phyloP scores from a whole-genome alignment of 2,797 vertebrate species.

The Tarsius wallacei region DNA sequence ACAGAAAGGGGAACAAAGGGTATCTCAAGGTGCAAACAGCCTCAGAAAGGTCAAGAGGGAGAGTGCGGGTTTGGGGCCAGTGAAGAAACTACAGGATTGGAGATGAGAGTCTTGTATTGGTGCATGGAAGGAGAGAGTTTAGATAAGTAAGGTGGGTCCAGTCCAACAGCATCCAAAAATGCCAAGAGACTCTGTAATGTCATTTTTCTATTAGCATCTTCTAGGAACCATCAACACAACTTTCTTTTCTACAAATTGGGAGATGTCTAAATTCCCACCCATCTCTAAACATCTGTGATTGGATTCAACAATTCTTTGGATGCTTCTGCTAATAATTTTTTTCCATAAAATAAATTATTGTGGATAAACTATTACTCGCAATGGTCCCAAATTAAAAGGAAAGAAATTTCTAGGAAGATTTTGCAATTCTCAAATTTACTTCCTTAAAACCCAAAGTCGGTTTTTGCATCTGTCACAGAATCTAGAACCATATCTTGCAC shows the following conservation, averaged over 20 bases:
- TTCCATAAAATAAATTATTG: constrained; percentile 23
- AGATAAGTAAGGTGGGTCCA: not conserved
- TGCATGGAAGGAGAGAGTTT: not conserved
- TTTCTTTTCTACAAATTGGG: constrained; percentile 11
- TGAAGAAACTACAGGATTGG: not conserved
- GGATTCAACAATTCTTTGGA: constrained; percentile 2
- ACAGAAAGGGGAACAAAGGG: not conserved
- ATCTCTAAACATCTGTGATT: constrained; percentile 39
- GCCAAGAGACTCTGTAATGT: not conserved
- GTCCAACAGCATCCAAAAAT: constrained; percentile 12
- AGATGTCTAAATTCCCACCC: not conserved
- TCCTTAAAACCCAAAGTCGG: not conserved
- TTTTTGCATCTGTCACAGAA: not conserved
- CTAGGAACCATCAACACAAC: not conserved
- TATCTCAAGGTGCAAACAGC: not conserved
- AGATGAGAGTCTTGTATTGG: not conserved
- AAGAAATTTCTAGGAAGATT: not conserved
- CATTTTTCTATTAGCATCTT: constrained; percentile 15
- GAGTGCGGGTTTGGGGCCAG: not conserved
- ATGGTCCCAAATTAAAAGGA: constrained; percentile 9
- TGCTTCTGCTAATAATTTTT: not conserved
- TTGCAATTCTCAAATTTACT: constrained; percentile 29
- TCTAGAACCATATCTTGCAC: not conserved
- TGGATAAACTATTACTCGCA: not conserved
- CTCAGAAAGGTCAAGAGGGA: not conserved